phyloP scores from a whole-genome alignment of 2,113 vertebrate species.

The Dromaius novaehollandiae region DNA sequence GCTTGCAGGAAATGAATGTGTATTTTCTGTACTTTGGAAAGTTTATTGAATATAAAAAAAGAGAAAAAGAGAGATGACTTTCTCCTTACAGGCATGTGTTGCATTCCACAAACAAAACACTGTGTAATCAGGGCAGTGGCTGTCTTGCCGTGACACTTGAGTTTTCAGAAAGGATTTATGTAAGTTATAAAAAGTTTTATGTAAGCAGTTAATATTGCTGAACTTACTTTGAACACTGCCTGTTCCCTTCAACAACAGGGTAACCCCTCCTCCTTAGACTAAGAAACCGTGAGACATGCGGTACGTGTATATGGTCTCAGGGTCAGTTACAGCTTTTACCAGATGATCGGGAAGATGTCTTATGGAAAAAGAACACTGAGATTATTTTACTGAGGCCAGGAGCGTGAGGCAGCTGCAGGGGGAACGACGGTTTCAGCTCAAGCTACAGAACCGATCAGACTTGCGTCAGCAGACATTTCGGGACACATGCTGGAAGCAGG shows the following conservation, averaged over 20 bases:
- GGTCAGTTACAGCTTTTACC: slow-evolving; percentile 45
- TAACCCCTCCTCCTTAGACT: not conserved
- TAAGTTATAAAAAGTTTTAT: slow-evolving; percentile 57
- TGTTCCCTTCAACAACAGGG: slow-evolving; percentile 23
- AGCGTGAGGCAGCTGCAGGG: slow-evolving; percentile 42
- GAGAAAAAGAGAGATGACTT: slow-evolving; percentile 1
- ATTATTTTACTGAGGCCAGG: slow-evolving; percentile 18
- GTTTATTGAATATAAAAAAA: slow-evolving; percentile 28
- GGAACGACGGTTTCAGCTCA: slow-evolving; percentile 13
- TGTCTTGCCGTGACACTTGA: slow-evolving; percentile 28
- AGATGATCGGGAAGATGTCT: slow-evolving; percentile 19
- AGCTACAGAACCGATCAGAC: not conserved
- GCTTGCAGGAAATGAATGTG: slow-evolving; percentile 62
- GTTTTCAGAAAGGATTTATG: slow-evolving; percentile 58
- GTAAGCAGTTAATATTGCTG: slow-evolving; percentile 42
- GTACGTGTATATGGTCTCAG: slow-evolving; percentile 37
- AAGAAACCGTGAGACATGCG: slow-evolving; percentile 24
- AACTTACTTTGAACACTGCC: slow-evolving; percentile 8
- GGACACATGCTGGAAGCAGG: slow-evolving; percentile 32
- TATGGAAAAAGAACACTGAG: slow-evolving; percentile 37
- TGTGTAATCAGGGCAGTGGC: slow-evolving; percentile 43
- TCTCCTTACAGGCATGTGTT: slow-evolving; percentile 54
- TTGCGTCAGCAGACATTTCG: slow-evolving; percentile 41
- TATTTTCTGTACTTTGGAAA: slow-evolving; percentile 66
- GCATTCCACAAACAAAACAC: slow-evolving; percentile 53